Percentiles rank a stretch among this genome's conserved stretches.
These are phyloP conservation scores for Salpingus planirostris DNA, from an alignment of 2,888 invertebrate genomes.

Conservation along the genomic window DNA sequence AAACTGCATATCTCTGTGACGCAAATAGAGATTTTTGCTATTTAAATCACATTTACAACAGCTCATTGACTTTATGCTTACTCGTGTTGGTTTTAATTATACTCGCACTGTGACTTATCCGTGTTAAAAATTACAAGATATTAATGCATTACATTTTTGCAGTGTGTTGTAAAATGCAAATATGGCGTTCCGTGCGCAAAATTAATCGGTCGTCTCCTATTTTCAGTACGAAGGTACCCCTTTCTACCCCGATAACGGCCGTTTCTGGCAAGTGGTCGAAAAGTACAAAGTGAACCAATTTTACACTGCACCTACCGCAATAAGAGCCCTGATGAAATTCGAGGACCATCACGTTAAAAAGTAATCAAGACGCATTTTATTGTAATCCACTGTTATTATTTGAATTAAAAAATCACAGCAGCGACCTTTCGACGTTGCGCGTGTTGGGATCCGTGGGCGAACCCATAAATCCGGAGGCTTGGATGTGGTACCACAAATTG, in stretches of 20 bases:
- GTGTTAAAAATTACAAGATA: too few species aligned
- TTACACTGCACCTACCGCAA: conserved; percentile 98
- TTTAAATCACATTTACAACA: too few species aligned
- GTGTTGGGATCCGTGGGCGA: conserved; percentile 97
- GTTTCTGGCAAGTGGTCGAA: conserved; percentile 88
- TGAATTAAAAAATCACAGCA: conserved; percentile 41
- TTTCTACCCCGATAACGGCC: conserved; percentile 85
- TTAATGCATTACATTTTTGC: too few species aligned
- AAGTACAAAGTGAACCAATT: conserved; percentile 94
- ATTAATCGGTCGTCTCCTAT: too few species aligned
- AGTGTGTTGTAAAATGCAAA: too few species aligned
- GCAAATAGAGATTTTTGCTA: too few species aligned
- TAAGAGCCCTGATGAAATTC: conserved; percentile 91
- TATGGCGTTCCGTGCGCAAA: too few species aligned
- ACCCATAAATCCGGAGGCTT: conserved; percentile 97
- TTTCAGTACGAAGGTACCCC: conserved; percentile 93
- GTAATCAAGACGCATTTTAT: conserved; percentile 34
- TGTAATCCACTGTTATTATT: neutral
- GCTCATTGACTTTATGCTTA: too few species aligned
- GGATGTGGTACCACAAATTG: conserved; percentile 88
- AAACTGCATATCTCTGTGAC: too few species aligned
- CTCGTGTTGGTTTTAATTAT: too few species aligned
- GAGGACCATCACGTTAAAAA: conserved; percentile 78
- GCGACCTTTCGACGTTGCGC: conserved; percentile 55
- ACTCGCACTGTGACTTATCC: too few species aligned